A percentile compares a stretch with the other conserved stretches of the same genome.
Evolutionary conservation across 2,888 invertebrate genomes (phyloP).

Genomic region (Aporophyla nigra): DNA sequence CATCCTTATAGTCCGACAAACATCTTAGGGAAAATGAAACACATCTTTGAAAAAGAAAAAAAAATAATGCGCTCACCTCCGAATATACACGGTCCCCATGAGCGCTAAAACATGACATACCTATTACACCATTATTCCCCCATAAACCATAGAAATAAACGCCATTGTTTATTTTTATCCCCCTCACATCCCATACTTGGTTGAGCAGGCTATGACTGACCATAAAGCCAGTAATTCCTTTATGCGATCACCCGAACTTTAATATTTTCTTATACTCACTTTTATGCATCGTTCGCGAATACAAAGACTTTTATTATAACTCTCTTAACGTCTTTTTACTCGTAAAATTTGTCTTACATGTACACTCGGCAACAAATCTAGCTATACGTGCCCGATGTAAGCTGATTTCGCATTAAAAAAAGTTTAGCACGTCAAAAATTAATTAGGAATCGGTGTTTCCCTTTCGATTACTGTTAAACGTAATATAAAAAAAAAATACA

Average conservation of each 20-base stretch:
- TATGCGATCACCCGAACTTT: conserved; percentile 61
- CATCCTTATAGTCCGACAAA: no score
- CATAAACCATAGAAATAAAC: conserved; percentile 45
- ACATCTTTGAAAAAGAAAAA: no score
- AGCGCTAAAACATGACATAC: neutral
- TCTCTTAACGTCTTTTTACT: conserved; percentile 48
- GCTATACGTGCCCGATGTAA: neutral
- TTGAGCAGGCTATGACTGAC: conserved; percentile 31
- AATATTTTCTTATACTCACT: conserved; percentile 63
- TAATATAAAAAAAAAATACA: no score
- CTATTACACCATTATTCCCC: conserved; percentile 6
- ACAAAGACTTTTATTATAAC: conserved; percentile 63
- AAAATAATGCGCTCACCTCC: no score
- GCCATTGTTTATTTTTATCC: conserved; percentile 54
- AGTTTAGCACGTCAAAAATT: neutral
- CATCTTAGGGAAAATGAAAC: no score
- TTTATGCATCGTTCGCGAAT: conserved; percentile 66
- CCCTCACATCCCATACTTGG: conserved; percentile 36
- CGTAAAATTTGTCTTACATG: conserved; percentile 50
- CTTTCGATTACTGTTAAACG: neutral
- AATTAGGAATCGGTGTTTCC: neutral
- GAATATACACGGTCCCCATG: neutral
- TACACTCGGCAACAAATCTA: conserved; percentile 1
- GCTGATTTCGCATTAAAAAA: neutral
- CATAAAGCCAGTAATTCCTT: conserved; percentile 62